phyloP scores from a whole-genome alignment of 1,140 invertebrate species.

The Drosophila seguyi region DNA sequence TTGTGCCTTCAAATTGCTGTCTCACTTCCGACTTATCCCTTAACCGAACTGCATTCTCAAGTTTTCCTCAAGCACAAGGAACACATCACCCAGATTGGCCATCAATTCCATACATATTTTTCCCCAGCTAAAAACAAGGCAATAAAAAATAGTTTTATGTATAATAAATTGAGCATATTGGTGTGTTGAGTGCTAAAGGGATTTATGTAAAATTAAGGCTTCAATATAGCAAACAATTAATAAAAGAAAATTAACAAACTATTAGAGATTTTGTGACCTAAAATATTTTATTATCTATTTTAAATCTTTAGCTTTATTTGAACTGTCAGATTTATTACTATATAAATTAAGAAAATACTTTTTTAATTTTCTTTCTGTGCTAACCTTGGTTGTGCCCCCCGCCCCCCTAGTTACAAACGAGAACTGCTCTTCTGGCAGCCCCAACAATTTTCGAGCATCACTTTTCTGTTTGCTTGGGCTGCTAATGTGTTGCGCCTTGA shows the following conservation, averaged over 20 bases:
- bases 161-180: conserved; percentile 10
- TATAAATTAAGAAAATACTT: not conserved
- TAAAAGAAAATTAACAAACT: too few species aligned
- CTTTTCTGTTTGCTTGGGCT: conserved; percentile 61
- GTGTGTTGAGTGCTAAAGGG: not conserved
- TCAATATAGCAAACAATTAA: not conserved
- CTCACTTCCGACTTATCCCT: conserved; percentile 11
- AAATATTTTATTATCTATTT: not conserved
- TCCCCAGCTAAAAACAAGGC: not conserved
- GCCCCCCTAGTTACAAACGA: not conserved
- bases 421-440: conserved; percentile 58
- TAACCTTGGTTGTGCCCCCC: not conserved
- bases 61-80: conserved; percentile 15
- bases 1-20: conserved; percentile 33
- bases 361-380: conserved; percentile 2
- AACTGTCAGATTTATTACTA: not conserved
- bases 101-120: conserved; percentile 7
- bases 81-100: conserved; percentile 26
- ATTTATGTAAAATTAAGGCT: not conserved
- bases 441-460: conserved; percentile 45
- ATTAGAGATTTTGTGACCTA: not conserved
- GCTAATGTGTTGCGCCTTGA: conserved; percentile 59
- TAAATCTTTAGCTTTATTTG: not conserved
- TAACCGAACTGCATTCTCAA: conserved; percentile 13
- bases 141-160: not conserved